Base-by-base conservation (phyloP, 2,113 vertebrate species). In the Leptobrachium ailaonicum region DNA sequence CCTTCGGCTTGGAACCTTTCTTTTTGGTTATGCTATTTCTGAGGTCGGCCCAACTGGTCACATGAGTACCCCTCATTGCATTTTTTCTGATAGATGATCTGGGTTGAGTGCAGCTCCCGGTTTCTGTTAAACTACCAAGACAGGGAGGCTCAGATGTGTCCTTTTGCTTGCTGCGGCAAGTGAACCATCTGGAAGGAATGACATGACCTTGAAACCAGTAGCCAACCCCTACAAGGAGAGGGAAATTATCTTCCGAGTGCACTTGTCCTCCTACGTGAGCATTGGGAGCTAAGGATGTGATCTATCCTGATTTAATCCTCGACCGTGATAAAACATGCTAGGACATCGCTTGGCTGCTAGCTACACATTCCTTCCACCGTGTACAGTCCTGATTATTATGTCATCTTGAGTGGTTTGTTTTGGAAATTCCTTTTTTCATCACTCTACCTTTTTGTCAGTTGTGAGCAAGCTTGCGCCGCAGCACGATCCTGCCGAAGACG, bases 241-340 rank as follows among this genome's bases (percentile, higher is more conserved):
- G 56, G 13, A 60, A 60, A 60, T 60, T 8, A 14, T 14, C 10
- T 14, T 12, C 56, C 1, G 56, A 60, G 13, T 12, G 13, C 3
- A 14, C 13, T 60, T 3, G 1, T 60, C 2, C 13, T 60, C 13
- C 56, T 7, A 4, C 10, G 13, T 14, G 10, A 41, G 43, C 40
- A 32, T 10, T 7, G 10, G 40, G 42, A 66, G 62, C n/a, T 41
- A 14, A 41, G 64, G 45, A n/a, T 50, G 64, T 14, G 64, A 50
- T n/a, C 4, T 56, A 58, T 54, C 64, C 64, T 53, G 7, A 10
- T 43, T 11, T 56, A 68, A 68, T 67, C 68, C 43, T 11, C 11
- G 12, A 45, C 9, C 62, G 62, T 41, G 76, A 47, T 70, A 44
- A 4, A 62, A 78, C 54, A 63, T 32, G 69, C 41, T 53, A 66